Evolutionary conservation across 2,888 invertebrate genomes (phyloP), one percentile per base, ranked within the genome.

Genomic region (Chelonus formosanus): DNA sequence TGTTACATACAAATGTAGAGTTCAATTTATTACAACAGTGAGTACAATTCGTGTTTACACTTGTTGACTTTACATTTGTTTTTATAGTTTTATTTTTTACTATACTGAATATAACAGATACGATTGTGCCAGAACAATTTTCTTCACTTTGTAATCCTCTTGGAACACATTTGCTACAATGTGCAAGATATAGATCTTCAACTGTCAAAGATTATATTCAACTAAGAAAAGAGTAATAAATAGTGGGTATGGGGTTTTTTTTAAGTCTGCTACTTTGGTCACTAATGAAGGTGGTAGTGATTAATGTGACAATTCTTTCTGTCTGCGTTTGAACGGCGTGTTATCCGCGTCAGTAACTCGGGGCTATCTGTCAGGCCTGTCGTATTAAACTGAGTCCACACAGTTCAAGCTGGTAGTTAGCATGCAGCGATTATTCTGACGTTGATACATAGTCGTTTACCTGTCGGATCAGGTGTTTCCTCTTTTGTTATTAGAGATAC

Each of bases 361-460:
- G 34, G 60, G 66, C 67, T 68, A 72, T 72, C 68, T 67, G 66
- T 72, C 72, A 72, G 67, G 58, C 57, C 59, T 71, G 70, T 71
- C 72, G 72, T 67, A 71, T 72, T 70, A 72, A 66, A 72, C 70
- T 71, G 62, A 67, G 71, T 70, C 67, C 69, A 70, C 57, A 61
- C 67, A 72, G 71, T 68, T 70, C 50, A 68, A 71, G 68, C 71
- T 64, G 63, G 65, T 71, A 70, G 71, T 71, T 71, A 71, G 72
- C 71, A 59, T 53, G 47, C 53, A 53, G 62, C 68, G 72, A 69
- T 71, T 69, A 65, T 68, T 70, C 68, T 72, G 72, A 72, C 72
- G 68, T 68, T 72, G 72, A 72, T 68, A 67, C 68, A 72, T 71
- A 58, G 67, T 65, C 70, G 71, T 72, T 72, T 72, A 72, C 72